Conservation (phyloP, 2,113 vertebrate genomes). For the Amia ocellicauda region DNA sequence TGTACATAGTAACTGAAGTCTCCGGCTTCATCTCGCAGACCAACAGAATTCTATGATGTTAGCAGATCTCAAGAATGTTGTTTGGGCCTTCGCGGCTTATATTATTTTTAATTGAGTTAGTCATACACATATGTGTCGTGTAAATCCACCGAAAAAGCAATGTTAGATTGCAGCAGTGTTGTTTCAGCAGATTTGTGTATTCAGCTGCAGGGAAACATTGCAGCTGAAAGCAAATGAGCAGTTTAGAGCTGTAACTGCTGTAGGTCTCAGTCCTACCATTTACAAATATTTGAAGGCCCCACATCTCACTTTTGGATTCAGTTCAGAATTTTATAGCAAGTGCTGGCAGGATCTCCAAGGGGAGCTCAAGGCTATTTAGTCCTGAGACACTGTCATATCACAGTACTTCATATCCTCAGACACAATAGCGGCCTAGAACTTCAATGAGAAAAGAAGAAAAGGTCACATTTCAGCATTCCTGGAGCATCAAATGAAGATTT, state of each 20-base stretch:
- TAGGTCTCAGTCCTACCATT: background rate
- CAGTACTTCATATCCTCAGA: background rate
- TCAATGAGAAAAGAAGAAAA: background rate
- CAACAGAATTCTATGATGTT: background rate
- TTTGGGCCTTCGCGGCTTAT: background rate
- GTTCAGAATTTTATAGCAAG: background rate
- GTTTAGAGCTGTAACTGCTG: too few species aligned
- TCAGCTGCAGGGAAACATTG: background rate
- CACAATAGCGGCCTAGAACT: background rate
- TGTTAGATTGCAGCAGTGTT: background rate
- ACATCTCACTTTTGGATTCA: background rate
- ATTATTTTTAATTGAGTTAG: background rate
- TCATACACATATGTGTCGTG: background rate
- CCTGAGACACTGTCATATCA: background rate
- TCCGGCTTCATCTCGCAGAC: background rate
- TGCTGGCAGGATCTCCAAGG: background rate
- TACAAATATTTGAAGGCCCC: background rate
- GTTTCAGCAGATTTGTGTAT: background rate
- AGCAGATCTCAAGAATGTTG: background rate
- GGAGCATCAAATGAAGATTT: conserved; percentile 10
- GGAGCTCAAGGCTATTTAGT: background rate
- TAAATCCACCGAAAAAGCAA: background rate
- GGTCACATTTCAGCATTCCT: conserved; percentile 2
- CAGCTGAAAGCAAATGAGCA: too few species aligned
- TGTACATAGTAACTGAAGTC: background rate